Percentiles rank a stretch among this genome's conserved stretches.
phyloP scores from a whole-genome alignment of 92 coral and sea anemone species.

The Palythoa caribaeorum region DNA sequence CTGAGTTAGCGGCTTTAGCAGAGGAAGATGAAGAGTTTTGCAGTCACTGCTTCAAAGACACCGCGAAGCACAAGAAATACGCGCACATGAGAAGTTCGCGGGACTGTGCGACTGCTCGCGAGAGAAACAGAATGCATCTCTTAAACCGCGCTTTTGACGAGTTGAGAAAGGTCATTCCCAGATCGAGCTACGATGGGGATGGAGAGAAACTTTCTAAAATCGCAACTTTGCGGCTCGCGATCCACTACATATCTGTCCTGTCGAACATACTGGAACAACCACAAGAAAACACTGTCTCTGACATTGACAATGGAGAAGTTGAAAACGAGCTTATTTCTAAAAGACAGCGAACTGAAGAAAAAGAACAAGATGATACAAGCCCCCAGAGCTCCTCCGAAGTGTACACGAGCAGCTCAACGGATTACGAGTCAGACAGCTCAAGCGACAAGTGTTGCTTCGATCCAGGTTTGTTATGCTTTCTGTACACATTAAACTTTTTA shows the following conservation, averaged over 20 bases:
- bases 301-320: slow-evolving; percentile 33
- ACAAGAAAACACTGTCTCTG: slow-evolving; percentile 37
- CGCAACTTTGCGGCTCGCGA: slow-evolving; percentile 93
- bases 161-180: slow-evolving; percentile 90
- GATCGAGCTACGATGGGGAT: slow-evolving; percentile 71
- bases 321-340: slow-evolving; percentile 48
- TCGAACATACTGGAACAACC: slow-evolving; percentile 74
- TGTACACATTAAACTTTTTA: too few relatives aligned
- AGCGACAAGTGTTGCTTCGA: slow-evolving; percentile 83
- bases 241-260: slow-evolving; percentile 87
- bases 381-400: slow-evolving; percentile 64
- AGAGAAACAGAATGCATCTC: slow-evolving; percentile 88
- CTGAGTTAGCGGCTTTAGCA: slow-evolving; percentile 82
- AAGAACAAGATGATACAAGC: slow-evolving; percentile 41
- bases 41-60: slow-evolving; percentile 73
- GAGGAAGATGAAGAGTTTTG: slow-evolving; percentile 83
- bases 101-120: slow-evolving; percentile 94
- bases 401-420: slow-evolving; percentile 61
- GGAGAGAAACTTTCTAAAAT: slow-evolving; percentile 87
- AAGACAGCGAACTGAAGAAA: slow-evolving; percentile 49
- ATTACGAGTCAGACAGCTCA: slow-evolving; percentile 78
- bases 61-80: slow-evolving; percentile 77
- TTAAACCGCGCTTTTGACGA: slow-evolving; percentile 90
- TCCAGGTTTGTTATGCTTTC: slow-evolving; percentile 70
- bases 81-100: slow-evolving; percentile 78